Conservation (phyloP, 2,113 vertebrate genomes). For the Oreochromis niloticus region DNA sequence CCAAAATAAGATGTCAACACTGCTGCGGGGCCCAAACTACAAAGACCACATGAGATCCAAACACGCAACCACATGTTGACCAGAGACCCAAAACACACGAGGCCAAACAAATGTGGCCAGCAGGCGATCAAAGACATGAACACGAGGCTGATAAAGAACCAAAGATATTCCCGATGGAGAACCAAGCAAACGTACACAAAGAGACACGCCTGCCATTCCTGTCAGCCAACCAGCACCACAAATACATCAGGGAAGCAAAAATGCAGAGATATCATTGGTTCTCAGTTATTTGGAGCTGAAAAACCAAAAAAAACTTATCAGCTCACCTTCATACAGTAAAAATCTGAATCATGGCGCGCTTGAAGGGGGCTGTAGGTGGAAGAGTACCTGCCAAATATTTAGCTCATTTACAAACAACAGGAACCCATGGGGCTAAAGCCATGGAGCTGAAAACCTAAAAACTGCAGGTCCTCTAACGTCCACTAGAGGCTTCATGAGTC, state of each 20-base stretch:
- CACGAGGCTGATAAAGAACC: not conserved
- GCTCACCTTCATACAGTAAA: not conserved
- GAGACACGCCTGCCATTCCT: not conserved
- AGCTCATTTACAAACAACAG: not conserved
- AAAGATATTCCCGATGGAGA: not conserved
- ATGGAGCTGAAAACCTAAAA: not conserved
- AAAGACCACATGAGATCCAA: not conserved
- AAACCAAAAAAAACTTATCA: not conserved
- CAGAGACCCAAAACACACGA: not conserved
- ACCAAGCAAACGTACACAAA: not conserved
- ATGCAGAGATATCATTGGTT: not conserved
- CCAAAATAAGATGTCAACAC: not conserved
- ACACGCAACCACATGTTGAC: not conserved
- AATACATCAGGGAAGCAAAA: not conserved
- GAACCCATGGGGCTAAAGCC: not conserved
- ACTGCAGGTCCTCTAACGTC: accelerated
- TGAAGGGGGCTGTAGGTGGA: not conserved
- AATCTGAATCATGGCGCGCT: not conserved
- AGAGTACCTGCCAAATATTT: not conserved
- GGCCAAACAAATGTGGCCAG: not conserved
- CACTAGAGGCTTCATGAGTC: not conserved
- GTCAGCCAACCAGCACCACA: not conserved
- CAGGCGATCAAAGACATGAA: not conserved
- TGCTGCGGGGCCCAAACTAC: not conserved
- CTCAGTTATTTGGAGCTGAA: accelerated